These are phyloP conservation scores for Chlorodrepanis virens DNA, from an alignment of 2,113 vertebrate genomes.

Conservation along the genomic window DNA sequence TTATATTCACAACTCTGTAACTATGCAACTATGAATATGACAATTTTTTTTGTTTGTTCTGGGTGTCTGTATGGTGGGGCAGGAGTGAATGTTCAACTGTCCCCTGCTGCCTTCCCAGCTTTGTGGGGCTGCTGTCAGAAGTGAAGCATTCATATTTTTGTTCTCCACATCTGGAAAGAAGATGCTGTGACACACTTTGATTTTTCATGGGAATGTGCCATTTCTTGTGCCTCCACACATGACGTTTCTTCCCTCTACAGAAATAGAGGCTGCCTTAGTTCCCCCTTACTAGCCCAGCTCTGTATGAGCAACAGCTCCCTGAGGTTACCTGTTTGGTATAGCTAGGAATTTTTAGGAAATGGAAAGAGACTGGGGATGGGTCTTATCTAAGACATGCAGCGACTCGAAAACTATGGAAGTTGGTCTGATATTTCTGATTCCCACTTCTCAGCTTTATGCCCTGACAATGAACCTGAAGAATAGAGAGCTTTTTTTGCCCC, in stretches of 20 bases:
- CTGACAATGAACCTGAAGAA: not conserved
- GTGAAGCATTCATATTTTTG: not conserved
- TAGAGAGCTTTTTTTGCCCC: not conserved
- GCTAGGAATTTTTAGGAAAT: not conserved
- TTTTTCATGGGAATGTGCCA: not conserved
- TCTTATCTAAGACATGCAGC: not conserved
- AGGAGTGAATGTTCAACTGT: fast-evolving
- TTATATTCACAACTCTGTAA: not conserved
- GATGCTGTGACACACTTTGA: not conserved
- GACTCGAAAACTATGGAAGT: not conserved
- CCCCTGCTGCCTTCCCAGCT: not conserved
- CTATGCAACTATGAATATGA: not conserved
- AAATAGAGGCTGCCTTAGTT: not conserved
- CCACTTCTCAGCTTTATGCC: not conserved
- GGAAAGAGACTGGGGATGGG: not conserved
- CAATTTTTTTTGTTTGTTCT: not conserved
- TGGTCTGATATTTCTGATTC: not conserved
- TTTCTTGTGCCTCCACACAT: not conserved
- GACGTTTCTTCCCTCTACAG: not conserved
- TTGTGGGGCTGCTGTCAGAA: not conserved
- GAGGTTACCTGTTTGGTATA: not conserved
- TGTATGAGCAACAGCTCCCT: not conserved
- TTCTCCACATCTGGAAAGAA: not conserved
- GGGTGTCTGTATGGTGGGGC: not conserved
- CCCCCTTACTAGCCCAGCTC: not conserved